Conservation (phyloP, 2,797 vertebrate species). For the Syngnathus rostellatus region DNA sequence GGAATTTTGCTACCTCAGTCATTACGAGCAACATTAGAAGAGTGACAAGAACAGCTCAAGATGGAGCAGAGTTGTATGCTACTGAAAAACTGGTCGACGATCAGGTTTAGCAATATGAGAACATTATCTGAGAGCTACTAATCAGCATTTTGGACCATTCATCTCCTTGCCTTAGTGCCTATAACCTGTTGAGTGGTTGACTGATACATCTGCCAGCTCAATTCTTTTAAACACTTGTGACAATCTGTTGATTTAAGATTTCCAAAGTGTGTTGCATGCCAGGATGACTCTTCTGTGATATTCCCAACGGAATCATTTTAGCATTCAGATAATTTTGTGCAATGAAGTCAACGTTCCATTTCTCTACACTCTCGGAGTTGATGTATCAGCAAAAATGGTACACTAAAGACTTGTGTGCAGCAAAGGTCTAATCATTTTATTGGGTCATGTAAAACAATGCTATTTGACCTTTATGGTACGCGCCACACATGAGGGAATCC, state of each 20-base stretch:
- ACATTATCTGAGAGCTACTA: neutral
- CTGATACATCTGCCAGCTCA: no score
- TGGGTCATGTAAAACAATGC: neutral
- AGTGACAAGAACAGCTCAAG: neutral
- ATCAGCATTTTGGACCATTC: no score
- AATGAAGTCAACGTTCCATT: neutral
- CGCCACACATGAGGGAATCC: neutral
- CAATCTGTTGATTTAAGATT: no score
- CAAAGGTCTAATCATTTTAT: neutral
- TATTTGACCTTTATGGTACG: neutral
- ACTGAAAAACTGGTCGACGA: no score
- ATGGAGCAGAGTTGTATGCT: neutral
- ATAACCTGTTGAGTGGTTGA: no score
- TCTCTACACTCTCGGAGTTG: neutral
- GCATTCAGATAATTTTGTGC: neutral
- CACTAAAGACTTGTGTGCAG: neutral
- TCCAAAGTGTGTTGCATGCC: no score
- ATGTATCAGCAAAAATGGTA: neutral
- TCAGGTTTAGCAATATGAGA: neutral
- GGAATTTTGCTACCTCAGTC: neutral
- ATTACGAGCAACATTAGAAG: neutral
- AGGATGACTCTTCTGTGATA: no score
- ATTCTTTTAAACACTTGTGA: no score
- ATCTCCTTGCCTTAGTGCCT: no score
- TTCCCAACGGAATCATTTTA: neutral